These are phyloP conservation scores for Nycticebus coucang DNA, from an alignment of 2,113 vertebrate genomes.

Conservation along the genomic window DNA sequence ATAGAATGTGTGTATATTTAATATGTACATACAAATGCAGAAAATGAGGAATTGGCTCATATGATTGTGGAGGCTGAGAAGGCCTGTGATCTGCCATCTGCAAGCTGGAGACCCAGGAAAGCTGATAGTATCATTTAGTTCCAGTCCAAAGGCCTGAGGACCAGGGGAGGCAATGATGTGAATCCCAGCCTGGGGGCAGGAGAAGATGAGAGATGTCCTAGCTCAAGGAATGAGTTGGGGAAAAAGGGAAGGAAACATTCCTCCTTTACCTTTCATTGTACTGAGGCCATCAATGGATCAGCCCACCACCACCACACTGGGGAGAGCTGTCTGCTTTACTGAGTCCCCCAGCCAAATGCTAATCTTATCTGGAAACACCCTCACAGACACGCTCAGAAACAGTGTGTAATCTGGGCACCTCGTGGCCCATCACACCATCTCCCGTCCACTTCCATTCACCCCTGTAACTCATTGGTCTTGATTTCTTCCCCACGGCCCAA, in stretches of 20 bases:
- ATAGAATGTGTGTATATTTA: no score
- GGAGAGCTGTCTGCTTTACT: background rate
- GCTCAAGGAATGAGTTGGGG: background rate
- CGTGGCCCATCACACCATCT: background rate
- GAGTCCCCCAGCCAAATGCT: background rate
- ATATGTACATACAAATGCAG: no score
- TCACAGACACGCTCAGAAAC: background rate
- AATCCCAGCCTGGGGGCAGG: background rate
- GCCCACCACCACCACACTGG: background rate
- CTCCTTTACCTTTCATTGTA: background rate
- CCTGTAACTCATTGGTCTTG: background rate
- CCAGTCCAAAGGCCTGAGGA: background rate
- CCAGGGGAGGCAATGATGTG: background rate
- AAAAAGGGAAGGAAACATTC: background rate
- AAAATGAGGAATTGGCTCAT: no score
- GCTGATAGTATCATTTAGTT: no score
- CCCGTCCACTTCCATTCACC: background rate
- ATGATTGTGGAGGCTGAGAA: no score
- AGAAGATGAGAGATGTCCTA: background rate
- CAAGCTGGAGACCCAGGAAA: no score
- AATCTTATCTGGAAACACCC: no score
- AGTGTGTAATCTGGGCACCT: background rate
- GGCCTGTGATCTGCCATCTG: no score
- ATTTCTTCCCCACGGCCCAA: no score
- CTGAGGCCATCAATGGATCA: no score